Evolutionary conservation across 2,113 vertebrate species (phyloP), one percentile per base, ranked within the genome.

Genomic region (Corythornis cristatus): DNA sequence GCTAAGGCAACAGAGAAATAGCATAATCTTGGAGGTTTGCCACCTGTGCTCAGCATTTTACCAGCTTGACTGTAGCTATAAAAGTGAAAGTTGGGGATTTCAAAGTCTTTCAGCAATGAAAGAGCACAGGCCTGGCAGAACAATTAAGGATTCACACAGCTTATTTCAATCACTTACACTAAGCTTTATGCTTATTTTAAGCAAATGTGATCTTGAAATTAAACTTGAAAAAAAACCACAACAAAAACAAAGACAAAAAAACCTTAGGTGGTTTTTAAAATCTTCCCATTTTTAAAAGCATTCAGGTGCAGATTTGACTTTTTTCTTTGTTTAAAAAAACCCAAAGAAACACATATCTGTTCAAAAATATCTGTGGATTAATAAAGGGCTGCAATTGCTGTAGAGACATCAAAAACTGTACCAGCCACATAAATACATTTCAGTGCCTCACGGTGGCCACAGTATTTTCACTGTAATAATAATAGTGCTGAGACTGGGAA

Each of bases 141-240:
- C 20, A 81, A 91, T 73, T 74, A 78, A 71, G 28, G 43, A 80
- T 54, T 90, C 64, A 42, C 1, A 1, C 21, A 54, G 54, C 33
- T 89, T 66, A 40, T 84, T 85, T 35, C 37, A 85, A 25, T 26
- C 23, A 57, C 31, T 83, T 50, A 45, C 0, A 0, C 45, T 79
- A 91, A 89, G n/a, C n/a, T 87, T 87, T 21, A 28, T 28, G 25
- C n/a, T 85, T 71, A 73, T 93, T 91, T 94, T 54, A 71, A 90
- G 72, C 48, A 12, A 89, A 77, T 6, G 6, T 43, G 15, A 54
- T 68, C 64, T 83, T 31, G 62, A 43, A 85, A 88, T 58, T 73
- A 57, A 88, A 76, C 82, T 5, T 48, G 10, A 33, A 22, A 33
- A 64, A 17, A 7, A 43, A 18, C 9, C 37, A 37, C 37, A 37